A percentile compares a stretch with the other conserved stretches of the same genome.
These are phyloP conservation scores for Pseudomyrmex cubaensis DNA, from an alignment of 1,140 invertebrate species.

Conservation along the genomic window DNA sequence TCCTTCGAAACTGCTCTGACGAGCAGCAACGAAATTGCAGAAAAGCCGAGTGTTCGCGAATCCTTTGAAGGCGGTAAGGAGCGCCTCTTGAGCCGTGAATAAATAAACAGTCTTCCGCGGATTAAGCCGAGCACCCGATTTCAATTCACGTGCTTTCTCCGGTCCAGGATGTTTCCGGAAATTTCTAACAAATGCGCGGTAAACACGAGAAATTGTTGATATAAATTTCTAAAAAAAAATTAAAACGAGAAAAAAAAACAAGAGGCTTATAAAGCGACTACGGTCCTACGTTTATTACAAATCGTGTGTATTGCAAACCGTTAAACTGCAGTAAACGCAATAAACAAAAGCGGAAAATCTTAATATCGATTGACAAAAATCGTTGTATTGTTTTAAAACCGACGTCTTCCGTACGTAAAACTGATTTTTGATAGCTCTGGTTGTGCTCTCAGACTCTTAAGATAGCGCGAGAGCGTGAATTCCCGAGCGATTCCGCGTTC, in stretches of 20 bases:
- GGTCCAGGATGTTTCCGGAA: slow-evolving; percentile 32
- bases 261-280: too few species aligned
- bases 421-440: background rate
- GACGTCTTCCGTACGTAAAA: background rate
- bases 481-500: slow-evolving; percentile 15
- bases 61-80: slow-evolving; percentile 71
- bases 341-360: background rate
- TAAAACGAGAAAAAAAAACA: too few species aligned
- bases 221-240: slow-evolving; percentile 50
- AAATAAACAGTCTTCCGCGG: slow-evolving; percentile 74
- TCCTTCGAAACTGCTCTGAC: slow-evolving; percentile 8
- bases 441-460: slow-evolving; percentile 24
- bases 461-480: slow-evolving; percentile 24
- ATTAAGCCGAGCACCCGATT: slow-evolving; percentile 70
- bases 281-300: background rate
- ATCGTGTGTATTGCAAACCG: too few species aligned
- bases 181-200: slow-evolving; percentile 70
- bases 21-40: slow-evolving; percentile 60
- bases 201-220: slow-evolving; percentile 70
- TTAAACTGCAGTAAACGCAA: background rate
- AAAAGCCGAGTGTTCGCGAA: slow-evolving; percentile 61
- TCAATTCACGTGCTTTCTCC: slow-evolving; percentile 22
- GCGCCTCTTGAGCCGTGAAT: slow-evolving; percentile 69
- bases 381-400: too few species aligned
- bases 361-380: background rate